These are phyloP conservation scores for Ictalurus furcatus DNA, from an alignment of 2,113 vertebrate genomes.

Conservation along the genomic window DNA sequence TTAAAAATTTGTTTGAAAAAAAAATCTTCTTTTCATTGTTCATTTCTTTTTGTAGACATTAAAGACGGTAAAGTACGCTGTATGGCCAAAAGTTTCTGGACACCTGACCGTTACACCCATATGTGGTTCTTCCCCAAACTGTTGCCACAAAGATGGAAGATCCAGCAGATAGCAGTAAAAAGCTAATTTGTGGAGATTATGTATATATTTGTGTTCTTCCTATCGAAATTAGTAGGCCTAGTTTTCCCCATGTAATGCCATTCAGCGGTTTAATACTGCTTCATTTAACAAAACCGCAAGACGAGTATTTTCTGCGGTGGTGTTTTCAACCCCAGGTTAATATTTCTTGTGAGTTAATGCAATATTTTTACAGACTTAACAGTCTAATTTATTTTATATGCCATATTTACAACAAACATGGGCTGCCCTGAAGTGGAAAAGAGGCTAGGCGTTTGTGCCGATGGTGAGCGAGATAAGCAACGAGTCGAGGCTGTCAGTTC, in stretches of 20 bases:
- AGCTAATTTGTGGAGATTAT: not conserved
- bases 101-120: too few relatives aligned
- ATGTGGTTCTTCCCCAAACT: too few relatives aligned
- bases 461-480: not conserved
- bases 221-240: not conserved
- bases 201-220: not conserved
- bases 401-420: not conserved
- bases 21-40: too few relatives aligned
- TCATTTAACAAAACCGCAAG: not conserved
- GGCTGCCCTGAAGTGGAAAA: not conserved
- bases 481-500: not conserved
- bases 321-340: not conserved
- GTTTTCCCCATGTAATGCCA: not conserved
- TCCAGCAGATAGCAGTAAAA: not conserved
- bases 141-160: too few relatives aligned
- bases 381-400: not conserved
- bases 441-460: not conserved
- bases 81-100: too few relatives aligned
- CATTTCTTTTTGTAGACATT: too few relatives aligned
- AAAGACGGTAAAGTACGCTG: too few relatives aligned
- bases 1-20: too few relatives aligned
- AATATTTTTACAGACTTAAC: not conserved
- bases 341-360: not conserved
- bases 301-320: not conserved
- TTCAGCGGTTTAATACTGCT: not conserved